Base-by-base conservation (phyloP, 1,140 invertebrate species). In the Drosophila serrata region DNA sequence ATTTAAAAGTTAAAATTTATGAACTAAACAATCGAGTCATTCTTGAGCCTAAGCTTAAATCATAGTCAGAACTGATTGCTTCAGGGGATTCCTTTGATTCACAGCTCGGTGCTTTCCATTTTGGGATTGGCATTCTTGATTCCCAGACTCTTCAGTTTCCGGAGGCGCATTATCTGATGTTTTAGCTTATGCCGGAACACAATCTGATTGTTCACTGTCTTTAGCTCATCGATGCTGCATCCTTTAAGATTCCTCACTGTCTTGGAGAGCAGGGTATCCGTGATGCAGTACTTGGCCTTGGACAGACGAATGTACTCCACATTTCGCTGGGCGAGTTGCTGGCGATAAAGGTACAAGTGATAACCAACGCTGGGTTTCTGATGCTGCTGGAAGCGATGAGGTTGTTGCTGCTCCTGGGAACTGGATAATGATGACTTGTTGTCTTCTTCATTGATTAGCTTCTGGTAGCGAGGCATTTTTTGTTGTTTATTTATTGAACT, bases 271-370 rank as follows among this genome's bases (percentile, higher is more conserved):
- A 91, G 63, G 4, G 80, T 84, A 46, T 91, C 90, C 27, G 90
- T 91, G 37, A 91, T 90, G 35, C 77, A 81, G 58, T 91, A 86
- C 72, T 91, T 91, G 33, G 90, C 81, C 49, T 86, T 86, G 29
- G 85, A 78, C 39, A 91, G 43, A 27, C 90, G 74, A 51, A 86
- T 82, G 12, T 85, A 88, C 42, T 87, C 82, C 40, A 85, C 79
- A 13, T 91, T 82, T 35, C 75, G 73, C 17, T 82, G 90, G 13
- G 76, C 27, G 6, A 91, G 53, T 42, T 91, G 81, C 51, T 91
- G 76, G 11, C 90, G 79, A 49, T 90, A 79, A 63, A 90, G 27
- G 31, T 81, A 91, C 8, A 91, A 63, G 37, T 91, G 85, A 58
- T 91, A 91, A 27, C 72, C 79, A 15, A 91, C 82, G 29, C 46